A percentile compares a stretch with the other conserved stretches of the same genome.
Conservation (phyloP, 1,140 invertebrate species). For the Hesperophylax magnus region DNA sequence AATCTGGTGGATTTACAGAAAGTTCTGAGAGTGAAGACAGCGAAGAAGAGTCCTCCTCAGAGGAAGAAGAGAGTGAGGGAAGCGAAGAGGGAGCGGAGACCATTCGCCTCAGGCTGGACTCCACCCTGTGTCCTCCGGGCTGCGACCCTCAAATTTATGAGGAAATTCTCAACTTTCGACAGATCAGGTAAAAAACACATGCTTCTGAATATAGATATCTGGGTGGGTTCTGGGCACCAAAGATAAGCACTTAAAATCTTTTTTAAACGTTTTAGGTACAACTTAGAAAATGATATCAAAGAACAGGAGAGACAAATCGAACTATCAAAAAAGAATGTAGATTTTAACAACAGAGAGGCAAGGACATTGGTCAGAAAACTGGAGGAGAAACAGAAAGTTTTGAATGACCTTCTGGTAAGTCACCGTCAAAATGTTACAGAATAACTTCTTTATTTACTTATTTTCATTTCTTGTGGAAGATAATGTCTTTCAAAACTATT, state of each 20-base stretch:
- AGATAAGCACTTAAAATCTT: not conserved
- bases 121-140: conserved; percentile 81
- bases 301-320: conserved; percentile 45
- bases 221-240: too few species aligned
- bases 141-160: conserved; percentile 80
- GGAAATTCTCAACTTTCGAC: conserved; percentile 74
- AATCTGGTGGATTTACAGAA: not conserved
- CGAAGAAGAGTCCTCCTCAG: not conserved
- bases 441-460: not conserved
- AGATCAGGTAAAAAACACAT: conserved; percentile 67
- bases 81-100: conserved; percentile 74
- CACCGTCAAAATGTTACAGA: not conserved
- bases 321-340: conserved; percentile 33
- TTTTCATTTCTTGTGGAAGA: too few species aligned
- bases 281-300: conserved; percentile 48
- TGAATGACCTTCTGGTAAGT: conserved; percentile 47
- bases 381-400: conserved; percentile 38
- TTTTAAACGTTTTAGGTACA: conserved; percentile 22
- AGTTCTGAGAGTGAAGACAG: conserved; percentile 22
- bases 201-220: too few species aligned
- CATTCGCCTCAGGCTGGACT: conserved; percentile 77
- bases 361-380: conserved; percentile 20
- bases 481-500: too few species aligned
- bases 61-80: conserved; percentile 72
- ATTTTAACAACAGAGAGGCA: conserved; percentile 33